phyloP scores from a whole-genome alignment of 2,113 vertebrate species.

The Anhinga rufa region DNA sequence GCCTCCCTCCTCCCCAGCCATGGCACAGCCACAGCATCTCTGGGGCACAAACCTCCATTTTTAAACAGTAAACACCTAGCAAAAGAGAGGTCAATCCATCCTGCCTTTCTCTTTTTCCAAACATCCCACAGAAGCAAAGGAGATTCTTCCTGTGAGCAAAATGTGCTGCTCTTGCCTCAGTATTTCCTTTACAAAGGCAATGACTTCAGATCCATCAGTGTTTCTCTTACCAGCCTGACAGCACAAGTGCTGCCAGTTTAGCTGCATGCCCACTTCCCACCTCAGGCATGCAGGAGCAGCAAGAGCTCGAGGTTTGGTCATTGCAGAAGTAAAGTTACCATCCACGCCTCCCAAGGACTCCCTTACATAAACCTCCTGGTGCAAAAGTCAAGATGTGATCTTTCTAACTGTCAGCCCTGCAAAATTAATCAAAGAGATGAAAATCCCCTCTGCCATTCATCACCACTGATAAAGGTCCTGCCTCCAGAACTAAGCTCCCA shows the following conservation, averaged over 20 bases:
- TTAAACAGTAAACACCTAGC: not conserved
- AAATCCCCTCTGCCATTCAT: constrained; percentile 21
- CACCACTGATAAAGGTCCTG: not conserved
- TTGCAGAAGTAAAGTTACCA: not conserved
- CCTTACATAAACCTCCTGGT: not conserved
- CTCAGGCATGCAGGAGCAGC: not conserved
- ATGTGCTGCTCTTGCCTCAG: not conserved
- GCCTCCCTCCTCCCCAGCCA: not conserved
- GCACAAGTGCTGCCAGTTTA: not conserved
- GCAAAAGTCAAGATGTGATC: not conserved
- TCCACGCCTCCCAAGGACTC: not conserved
- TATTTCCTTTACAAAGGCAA: not conserved
- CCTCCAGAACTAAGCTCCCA: not conserved
- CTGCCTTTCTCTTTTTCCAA: not conserved
- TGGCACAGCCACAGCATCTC: not conserved
- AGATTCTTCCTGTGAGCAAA: not conserved
- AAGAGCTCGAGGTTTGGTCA: not conserved
- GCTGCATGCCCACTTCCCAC: not conserved
- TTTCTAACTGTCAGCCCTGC: not conserved
- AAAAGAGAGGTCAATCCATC: not conserved
- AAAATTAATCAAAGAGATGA: constrained; percentile 34
- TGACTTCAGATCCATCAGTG: not conserved
- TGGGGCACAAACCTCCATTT: not conserved
- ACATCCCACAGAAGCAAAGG: not conserved
- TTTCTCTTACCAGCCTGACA: not conserved